Evolutionary conservation across 2,888 invertebrate species (phyloP).

Genomic region (Mesopsocus fuscifrons): DNA sequence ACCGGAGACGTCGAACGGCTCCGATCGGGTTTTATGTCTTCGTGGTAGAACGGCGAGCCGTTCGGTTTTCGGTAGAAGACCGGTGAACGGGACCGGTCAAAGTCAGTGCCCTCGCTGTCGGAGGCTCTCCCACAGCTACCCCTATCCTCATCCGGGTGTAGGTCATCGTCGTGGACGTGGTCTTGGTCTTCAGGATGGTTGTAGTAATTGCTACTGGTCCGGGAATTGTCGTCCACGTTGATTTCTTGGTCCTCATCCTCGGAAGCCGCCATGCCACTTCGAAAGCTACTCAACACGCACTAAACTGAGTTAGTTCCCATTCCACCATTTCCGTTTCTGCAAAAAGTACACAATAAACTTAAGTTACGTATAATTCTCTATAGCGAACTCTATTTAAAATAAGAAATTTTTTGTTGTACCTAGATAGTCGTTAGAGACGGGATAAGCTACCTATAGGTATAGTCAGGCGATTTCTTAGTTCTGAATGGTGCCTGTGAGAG

Average conservation of each 20-base stretch:
- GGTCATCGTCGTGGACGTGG: neutral
- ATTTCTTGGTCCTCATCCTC: constrained; percentile 48
- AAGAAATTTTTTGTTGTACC: no score
- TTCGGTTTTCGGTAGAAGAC: neutral
- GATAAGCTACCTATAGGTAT: no score
- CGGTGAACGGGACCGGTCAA: constrained; percentile 11
- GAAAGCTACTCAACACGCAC: no score
- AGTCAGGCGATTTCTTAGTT: no score
- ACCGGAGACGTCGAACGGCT: constrained; percentile 6
- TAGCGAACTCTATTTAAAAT: no score
- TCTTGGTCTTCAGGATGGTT: constrained; percentile 24
- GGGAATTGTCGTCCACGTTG: constrained; percentile 44
- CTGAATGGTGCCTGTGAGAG: no score
- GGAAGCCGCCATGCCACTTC: constrained; percentile 18
- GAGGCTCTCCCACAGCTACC: constrained; percentile 12
- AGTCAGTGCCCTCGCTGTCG: constrained; percentile 12
- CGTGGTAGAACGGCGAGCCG: constrained; percentile 6
- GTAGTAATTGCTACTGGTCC: constrained; percentile 41
- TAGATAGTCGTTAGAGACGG: no score
- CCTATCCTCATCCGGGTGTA: constrained; percentile 11
- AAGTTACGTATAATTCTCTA: no score
- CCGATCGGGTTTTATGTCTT: neutral
- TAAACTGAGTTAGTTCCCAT: no score
- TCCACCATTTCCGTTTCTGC: no score
- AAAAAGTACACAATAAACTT: no score